These are phyloP conservation scores for Scaptomyza flava DNA, from an alignment of 2,888 invertebrate species.

Conservation along the genomic window DNA sequence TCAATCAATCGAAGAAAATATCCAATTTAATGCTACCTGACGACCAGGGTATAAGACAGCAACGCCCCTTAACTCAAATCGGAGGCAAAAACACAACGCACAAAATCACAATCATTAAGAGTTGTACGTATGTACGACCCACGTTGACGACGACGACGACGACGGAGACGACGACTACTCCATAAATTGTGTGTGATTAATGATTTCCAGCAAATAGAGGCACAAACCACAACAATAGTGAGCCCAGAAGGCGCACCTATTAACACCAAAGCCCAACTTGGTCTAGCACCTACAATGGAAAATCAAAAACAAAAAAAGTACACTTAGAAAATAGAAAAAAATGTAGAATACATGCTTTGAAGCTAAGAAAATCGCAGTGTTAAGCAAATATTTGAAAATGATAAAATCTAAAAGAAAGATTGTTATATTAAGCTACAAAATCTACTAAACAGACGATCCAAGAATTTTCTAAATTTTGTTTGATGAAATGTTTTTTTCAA, in stretches of 20 bases:
- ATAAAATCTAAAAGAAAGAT: too few species aligned
- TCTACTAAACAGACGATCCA: too few species aligned
- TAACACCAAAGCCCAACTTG: conserved; percentile 68
- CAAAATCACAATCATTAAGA: conserved; percentile 52
- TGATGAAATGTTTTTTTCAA: background rate
- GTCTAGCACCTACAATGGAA: conserved; percentile 53
- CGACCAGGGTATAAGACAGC: conserved; percentile 16
- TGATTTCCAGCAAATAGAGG: conserved; percentile 65
- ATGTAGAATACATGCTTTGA: too few species aligned
- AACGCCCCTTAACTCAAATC: conserved; percentile 16
- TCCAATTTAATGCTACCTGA: conserved; percentile 59
- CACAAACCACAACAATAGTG: conserved; percentile 70
- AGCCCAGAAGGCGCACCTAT: conserved; percentile 70
- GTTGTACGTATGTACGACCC: conserved; percentile 31
- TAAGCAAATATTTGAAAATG: too few species aligned
- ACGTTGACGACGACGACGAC: conserved; percentile 55
- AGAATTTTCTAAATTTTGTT: too few species aligned
- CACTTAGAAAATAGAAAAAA: background rate
- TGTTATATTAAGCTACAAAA: background rate
- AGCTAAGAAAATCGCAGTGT: too few species aligned
- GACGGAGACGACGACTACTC: conserved; percentile 47
- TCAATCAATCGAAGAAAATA: conserved; percentile 45
- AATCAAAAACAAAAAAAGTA: background rate
- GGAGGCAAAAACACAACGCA: conserved; percentile 1
- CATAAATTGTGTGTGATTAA: conserved; percentile 68